Conservation (phyloP, 1,140 invertebrate genomes). For the Samia ricini region DNA sequence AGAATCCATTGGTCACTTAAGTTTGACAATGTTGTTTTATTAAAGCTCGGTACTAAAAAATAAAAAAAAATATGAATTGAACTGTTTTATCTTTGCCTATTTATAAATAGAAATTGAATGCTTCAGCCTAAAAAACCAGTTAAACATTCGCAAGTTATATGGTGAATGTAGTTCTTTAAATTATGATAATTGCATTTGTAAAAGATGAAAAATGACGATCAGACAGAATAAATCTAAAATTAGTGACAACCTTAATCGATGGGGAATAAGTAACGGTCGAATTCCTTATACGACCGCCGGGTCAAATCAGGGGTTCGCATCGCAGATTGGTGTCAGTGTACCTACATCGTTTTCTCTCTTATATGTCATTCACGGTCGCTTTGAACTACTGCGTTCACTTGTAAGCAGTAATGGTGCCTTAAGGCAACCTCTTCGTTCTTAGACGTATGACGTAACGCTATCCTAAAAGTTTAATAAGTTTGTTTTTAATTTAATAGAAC, state of each 20-base stretch:
- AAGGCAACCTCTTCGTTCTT: slow-evolving; percentile 33
- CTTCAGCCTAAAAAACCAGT: too few relatives aligned
- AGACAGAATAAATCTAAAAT: not conserved
- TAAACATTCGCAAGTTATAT: too few relatives aligned
- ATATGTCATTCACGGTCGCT: slow-evolving; percentile 55
- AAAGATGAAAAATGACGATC: not conserved
- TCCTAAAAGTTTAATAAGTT: slow-evolving; percentile 47
- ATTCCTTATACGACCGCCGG: slow-evolving; percentile 60
- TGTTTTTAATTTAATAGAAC: slow-evolving; percentile 4
- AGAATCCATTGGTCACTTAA: too few relatives aligned
- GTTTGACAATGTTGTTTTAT: too few relatives aligned
- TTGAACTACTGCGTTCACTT: slow-evolving; percentile 32
- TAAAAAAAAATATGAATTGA: too few relatives aligned
- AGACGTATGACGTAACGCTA: slow-evolving; percentile 48
- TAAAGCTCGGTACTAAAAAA: too few relatives aligned
- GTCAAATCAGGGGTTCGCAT: slow-evolving; percentile 62
- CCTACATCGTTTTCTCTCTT: slow-evolving; percentile 65
- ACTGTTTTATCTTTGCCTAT: too few relatives aligned
- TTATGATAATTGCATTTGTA: too few relatives aligned
- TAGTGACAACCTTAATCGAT: slow-evolving; percentile 37
- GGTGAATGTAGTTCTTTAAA: too few relatives aligned
- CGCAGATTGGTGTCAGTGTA: slow-evolving; percentile 58
- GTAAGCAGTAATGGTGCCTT: slow-evolving; percentile 36
- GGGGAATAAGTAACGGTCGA: slow-evolving; percentile 54
- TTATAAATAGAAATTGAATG: too few relatives aligned